Evolutionary conservation across 2,888 invertebrate species (phyloP).

Genomic region (Thalpophila matura): DNA sequence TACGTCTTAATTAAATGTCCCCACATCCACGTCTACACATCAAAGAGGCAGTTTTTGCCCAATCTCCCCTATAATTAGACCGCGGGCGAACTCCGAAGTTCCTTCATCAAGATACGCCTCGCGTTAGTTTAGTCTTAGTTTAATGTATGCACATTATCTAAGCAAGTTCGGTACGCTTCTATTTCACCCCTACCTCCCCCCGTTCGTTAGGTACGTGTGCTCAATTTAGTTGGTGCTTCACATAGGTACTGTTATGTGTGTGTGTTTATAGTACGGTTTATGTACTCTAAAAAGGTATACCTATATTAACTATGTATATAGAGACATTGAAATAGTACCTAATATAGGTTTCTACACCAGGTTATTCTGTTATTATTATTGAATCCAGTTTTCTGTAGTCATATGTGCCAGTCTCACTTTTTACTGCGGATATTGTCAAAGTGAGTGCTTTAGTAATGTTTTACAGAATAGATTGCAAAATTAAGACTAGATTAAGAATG

Average conservation of each 20-base stretch:
- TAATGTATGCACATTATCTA: slow-evolving; percentile 91
- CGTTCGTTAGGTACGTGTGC: slow-evolving; percentile 79
- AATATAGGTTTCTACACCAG: background rate
- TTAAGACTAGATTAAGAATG: background rate
- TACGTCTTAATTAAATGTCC: slow-evolving; percentile 66
- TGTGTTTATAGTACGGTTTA: slow-evolving; percentile 31
- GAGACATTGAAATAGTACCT: slow-evolving; percentile 8
- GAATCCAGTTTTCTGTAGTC: too few relatives aligned
- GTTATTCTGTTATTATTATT: too few relatives aligned
- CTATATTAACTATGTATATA: too few relatives aligned
- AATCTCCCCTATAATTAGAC: slow-evolving; percentile 84
- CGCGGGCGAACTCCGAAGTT: slow-evolving; percentile 82
- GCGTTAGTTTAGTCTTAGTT: slow-evolving; percentile 89
- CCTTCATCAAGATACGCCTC: slow-evolving; percentile 87
- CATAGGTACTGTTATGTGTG: slow-evolving; percentile 58
- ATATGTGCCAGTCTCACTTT: background rate
- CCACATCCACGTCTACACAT: slow-evolving; percentile 55
- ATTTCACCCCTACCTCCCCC: slow-evolving; percentile 66
- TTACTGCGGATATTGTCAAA: background rate
- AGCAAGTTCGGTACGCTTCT: slow-evolving; percentile 82
- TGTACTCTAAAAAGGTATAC: slow-evolving; percentile 8
- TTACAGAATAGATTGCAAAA: background rate
- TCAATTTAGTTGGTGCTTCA: slow-evolving; percentile 76
- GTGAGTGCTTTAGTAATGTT: background rate
- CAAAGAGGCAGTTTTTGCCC: slow-evolving; percentile 70